Conservation (phyloP, 2,888 invertebrate genomes). For the Hyles lineata region DNA sequence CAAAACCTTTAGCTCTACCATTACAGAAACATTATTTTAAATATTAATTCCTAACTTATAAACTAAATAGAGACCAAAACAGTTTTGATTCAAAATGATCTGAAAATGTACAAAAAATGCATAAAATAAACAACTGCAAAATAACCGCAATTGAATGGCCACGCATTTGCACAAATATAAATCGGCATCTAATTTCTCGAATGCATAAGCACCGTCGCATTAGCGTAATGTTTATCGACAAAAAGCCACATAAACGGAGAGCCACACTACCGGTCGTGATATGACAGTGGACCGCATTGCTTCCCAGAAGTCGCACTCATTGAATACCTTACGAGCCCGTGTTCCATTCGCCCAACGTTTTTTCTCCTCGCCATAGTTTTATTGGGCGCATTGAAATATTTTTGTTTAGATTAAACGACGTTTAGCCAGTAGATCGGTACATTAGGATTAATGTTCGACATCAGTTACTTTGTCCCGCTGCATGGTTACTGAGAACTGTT, state of each 20-base stretch:
- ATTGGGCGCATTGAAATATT: slow-evolving; percentile 82
- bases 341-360: slow-evolving; percentile 66
- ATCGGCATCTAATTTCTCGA: background rate
- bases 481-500: slow-evolving; percentile 64
- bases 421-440: slow-evolving; percentile 76
- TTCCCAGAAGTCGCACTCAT: slow-evolving; percentile 81
- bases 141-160: background rate
- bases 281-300: slow-evolving; percentile 79
- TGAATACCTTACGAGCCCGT: slow-evolving; percentile 78
- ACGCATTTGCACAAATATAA: background rate
- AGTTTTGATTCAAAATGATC: too few species aligned
- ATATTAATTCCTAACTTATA: background rate
- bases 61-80: too few species aligned
- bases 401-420: slow-evolving; percentile 83
- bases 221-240: slow-evolving; percentile 29
- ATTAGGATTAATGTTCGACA: slow-evolving; percentile 83
- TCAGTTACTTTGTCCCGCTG: slow-evolving; percentile 67
- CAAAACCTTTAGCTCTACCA: background rate
- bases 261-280: slow-evolving; percentile 77
- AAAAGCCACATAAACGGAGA: slow-evolving; percentile 27
- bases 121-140: background rate
- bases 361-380: slow-evolving; percentile 76
- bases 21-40: background rate
- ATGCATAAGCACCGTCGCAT: slow-evolving; percentile 1
- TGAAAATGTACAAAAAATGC: background rate